Percentiles rank a stretch among this genome's conserved stretches.
Evolutionary conservation across 2,797 vertebrate genomes (phyloP).

Genomic region (Bradypodion ventrale): DNA sequence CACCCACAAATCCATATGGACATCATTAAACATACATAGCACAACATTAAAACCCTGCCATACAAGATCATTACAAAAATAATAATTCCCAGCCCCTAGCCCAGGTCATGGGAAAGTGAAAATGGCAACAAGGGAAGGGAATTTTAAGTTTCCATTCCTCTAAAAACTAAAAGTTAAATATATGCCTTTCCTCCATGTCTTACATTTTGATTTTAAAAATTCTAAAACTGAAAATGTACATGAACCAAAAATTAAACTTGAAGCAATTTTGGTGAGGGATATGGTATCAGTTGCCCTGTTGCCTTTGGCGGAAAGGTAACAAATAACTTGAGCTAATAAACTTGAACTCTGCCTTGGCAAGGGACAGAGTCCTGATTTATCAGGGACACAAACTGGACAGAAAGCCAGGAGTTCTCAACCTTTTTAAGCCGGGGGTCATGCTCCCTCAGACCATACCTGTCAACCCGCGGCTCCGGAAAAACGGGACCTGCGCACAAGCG

Average conservation of each 20-base stretch:
- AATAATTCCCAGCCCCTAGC: slow-evolving; percentile 47
- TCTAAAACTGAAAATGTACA: neutral
- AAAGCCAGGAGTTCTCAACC: no score
- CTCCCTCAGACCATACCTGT: no score
- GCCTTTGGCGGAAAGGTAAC: neutral
- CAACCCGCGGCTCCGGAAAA: no score
- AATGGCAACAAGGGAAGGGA: slow-evolving; percentile 32
- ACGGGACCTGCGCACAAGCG: no score
- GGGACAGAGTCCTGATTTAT: neutral
- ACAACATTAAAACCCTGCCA: slow-evolving; percentile 68
- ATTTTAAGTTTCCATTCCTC: neutral
- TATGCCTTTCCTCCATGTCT: neutral
- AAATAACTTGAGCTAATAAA: neutral
- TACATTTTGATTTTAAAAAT: neutral
- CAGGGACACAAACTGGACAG: neutral
- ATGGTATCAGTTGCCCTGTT: neutral
- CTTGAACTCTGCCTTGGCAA: neutral
- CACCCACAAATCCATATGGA: slow-evolving; percentile 75
- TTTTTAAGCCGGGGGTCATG: no score
- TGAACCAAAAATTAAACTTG: neutral
- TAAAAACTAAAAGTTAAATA: slow-evolving; percentile 9
- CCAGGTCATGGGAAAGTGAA: slow-evolving; percentile 72
- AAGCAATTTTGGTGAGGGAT: neutral
- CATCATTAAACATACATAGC: slow-evolving; percentile 68
- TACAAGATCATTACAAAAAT: slow-evolving; percentile 62